A percentile compares a stretch with the other conserved stretches of the same genome.
These are phyloP conservation scores for Odontamblyopus rebecca DNA, from an alignment of 2,797 vertebrate species.

Conservation along the genomic window DNA sequence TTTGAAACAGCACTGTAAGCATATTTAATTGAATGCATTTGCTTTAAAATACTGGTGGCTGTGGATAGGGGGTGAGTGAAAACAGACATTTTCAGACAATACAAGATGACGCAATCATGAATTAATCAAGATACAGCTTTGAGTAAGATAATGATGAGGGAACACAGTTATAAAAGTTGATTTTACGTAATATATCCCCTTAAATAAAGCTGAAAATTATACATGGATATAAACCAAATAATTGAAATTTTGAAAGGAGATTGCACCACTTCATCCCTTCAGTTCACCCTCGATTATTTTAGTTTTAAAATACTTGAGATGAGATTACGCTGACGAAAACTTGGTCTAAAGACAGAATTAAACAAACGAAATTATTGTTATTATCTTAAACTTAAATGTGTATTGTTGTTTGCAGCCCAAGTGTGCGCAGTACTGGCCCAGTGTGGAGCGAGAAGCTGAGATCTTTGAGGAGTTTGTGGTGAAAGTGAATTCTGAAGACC, in stretches of 20 bases:
- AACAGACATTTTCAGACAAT: no score
- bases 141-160: no score
- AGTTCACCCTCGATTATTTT: no score
- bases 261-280: neutral
- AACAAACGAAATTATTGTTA: neutral
- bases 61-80: no score
- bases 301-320: no score
- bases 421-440: conserved; percentile 95
- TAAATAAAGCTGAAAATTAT: neutral
- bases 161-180: no score
- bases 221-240: neutral
- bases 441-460: conserved; percentile 73
- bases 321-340: no score
- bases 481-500: conserved; percentile 81
- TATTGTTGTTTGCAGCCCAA: conserved; percentile 77
- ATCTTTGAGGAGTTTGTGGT: conserved; percentile 85
- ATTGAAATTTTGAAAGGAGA: neutral
- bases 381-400: neutral
- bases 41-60: no score
- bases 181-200: neutral
- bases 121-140: no score
- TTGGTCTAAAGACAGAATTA: no score
- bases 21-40: no score
- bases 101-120: no score
- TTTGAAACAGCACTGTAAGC: neutral